phyloP scores from a whole-genome alignment of 2,888 invertebrate genomes.

The Agrotis puta region DNA sequence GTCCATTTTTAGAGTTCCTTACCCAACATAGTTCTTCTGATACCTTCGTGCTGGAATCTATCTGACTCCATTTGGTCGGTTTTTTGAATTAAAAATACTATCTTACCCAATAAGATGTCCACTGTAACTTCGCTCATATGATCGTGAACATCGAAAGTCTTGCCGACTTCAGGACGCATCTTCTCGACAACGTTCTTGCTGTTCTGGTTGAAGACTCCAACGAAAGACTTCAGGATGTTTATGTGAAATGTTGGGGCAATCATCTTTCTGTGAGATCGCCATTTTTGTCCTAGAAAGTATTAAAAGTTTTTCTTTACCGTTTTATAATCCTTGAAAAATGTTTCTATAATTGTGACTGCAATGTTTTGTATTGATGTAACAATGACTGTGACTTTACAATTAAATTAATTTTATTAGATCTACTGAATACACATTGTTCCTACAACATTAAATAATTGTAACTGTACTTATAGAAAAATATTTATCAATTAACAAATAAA shows the following conservation, averaged over 20 bases:
- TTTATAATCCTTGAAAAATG: background rate
- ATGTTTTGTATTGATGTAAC: background rate
- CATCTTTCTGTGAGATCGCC: constrained; percentile 94
- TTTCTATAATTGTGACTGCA: background rate
- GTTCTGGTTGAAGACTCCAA: constrained; percentile 93
- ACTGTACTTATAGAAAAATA: no score
- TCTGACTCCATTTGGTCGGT: no score
- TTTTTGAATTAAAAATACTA: no score
- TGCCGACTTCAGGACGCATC: constrained; percentile 90
- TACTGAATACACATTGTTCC: no score
- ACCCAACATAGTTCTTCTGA: no score
- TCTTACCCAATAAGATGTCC: constrained; percentile 92
- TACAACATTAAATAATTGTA: no score
- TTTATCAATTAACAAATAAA: no score
- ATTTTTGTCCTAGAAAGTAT: constrained; percentile 91
- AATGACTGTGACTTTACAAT: no score
- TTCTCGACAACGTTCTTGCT: constrained; percentile 92
- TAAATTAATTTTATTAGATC: no score
- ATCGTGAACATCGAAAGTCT: constrained; percentile 93
- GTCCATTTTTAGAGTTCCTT: no score
- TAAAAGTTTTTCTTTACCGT: no score
- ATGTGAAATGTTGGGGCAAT: constrained; percentile 96
- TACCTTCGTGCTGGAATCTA: no score
- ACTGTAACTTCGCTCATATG: constrained; percentile 94
- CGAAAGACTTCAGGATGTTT: constrained; percentile 94